phyloP scores from a whole-genome alignment of 2,888 invertebrate species.

The Pantelozetes paolii region DNA sequence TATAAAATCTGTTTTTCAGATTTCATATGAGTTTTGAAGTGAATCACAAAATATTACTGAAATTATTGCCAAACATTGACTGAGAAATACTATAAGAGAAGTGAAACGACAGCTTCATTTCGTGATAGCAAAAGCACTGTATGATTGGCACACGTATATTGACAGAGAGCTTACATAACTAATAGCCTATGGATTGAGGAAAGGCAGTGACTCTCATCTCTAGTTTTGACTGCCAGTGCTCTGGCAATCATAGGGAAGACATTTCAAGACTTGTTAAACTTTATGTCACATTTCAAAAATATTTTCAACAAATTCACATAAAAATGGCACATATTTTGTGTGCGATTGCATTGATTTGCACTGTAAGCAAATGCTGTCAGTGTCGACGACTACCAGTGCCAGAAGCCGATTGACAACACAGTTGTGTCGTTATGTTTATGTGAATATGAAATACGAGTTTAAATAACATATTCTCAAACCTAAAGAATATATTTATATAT shows the following conservation, averaged over 20 bases:
- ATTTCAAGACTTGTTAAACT: background rate
- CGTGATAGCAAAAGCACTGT: too few species aligned
- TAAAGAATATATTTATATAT: background rate
- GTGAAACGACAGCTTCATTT: too few species aligned
- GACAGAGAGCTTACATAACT: conserved; percentile 1
- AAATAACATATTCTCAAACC: background rate
- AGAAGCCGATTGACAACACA: background rate
- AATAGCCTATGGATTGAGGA: background rate
- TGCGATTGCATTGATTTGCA: conserved; percentile 13
- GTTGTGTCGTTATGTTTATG: background rate
- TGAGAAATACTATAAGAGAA: too few species aligned
- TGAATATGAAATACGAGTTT: conserved; percentile 20
- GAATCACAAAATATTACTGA: background rate
- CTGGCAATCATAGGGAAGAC: background rate
- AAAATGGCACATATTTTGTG: conserved; percentile 10
- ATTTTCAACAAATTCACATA: background rate
- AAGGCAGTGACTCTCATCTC: background rate
- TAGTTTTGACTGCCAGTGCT: background rate
- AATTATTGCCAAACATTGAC: background rate
- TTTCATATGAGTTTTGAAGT: background rate
- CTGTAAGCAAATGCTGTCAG: background rate
- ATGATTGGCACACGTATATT: conserved; percentile 5
- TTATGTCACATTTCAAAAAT: conserved; percentile 1
- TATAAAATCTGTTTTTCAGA: background rate
- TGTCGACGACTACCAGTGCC: background rate